These are phyloP conservation scores for Pterobdella sp. DNA, from an alignment of 2,888 invertebrate genomes.

Conservation along the genomic window DNA sequence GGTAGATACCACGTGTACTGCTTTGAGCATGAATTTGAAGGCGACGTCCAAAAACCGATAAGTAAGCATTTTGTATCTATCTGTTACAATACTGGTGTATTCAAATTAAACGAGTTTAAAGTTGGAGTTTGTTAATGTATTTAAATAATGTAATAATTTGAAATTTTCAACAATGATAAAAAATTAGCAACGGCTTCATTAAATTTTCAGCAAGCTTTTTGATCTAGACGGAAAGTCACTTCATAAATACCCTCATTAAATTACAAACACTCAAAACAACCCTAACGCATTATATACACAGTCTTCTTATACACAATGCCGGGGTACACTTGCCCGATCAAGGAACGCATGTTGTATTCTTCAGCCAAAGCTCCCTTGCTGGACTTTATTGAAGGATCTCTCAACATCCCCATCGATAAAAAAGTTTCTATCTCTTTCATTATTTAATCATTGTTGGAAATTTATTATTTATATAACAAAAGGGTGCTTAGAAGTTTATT, in stretches of 20 bases:
- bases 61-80: conserved; percentile 1
- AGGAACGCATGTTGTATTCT: conserved; percentile 96
- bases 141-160: not conserved
- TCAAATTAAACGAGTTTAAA: not conserved
- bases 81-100: conserved; percentile 69
- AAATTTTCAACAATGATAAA: no score
- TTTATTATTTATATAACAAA: no score
- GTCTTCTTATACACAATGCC: conserved; percentile 99
- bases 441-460: no score
- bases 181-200: no score
- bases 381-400: conserved; percentile 65
- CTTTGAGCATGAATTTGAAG: conserved; percentile 86
- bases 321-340: conserved; percentile 86
- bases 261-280: not conserved
- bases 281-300: conserved; percentile 49
- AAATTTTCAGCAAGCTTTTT: no score
- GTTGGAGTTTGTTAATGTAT: not conserved
- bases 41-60: conserved; percentile 61
- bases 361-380: conserved; percentile 87
- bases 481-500: no score
- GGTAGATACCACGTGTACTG: conserved; percentile 85
- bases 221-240: no score
- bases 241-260: no score
- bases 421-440: not conserved
- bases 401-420: conserved; percentile 44